Conservation (phyloP, 2,113 vertebrate species). For the western clawed frog (Xenopus tropicalis) region DNA sequence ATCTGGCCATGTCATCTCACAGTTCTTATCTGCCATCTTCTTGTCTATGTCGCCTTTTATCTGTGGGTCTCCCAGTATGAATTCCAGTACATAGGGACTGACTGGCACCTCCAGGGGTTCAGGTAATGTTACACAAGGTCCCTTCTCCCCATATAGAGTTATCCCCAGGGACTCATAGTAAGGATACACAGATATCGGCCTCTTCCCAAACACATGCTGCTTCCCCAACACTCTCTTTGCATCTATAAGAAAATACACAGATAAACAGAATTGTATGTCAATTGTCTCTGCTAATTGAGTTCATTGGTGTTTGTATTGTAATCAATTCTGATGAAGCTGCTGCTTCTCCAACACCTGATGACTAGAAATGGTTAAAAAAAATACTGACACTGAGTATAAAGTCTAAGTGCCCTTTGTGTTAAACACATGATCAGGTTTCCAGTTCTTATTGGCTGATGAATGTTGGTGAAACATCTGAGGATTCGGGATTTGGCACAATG, state of each 20-base stretch:
- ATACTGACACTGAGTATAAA: too few relatives aligned
- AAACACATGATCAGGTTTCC: too few relatives aligned
- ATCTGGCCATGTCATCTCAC: conserved; percentile 59
- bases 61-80: conserved; percentile 56
- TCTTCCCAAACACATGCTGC: conserved; percentile 62
- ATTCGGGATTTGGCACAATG: too few relatives aligned
- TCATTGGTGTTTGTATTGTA: too few relatives aligned
- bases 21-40: conserved; percentile 63
- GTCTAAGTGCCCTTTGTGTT: too few relatives aligned
- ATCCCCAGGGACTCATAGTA: conserved; percentile 71
- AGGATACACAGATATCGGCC: conserved; percentile 70
- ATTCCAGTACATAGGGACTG: conserved; percentile 62
- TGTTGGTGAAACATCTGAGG: too few relatives aligned
- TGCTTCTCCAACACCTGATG: conserved; percentile 56
- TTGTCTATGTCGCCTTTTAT: conserved; percentile 56
- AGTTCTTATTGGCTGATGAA: too few relatives aligned
- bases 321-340: too few relatives aligned
- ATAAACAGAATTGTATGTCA: too few relatives aligned
- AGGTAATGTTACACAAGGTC: conserved; percentile 69
- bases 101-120: conserved; percentile 60
- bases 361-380: too few relatives aligned
- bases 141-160: conserved; percentile 78
- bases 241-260: conserved; percentile 61
- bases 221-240: conserved; percentile 58
- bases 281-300: too few relatives aligned